Evolutionary conservation across 2,113 vertebrate genomes (phyloP).

Genomic region (Ciconia maguari): DNA sequence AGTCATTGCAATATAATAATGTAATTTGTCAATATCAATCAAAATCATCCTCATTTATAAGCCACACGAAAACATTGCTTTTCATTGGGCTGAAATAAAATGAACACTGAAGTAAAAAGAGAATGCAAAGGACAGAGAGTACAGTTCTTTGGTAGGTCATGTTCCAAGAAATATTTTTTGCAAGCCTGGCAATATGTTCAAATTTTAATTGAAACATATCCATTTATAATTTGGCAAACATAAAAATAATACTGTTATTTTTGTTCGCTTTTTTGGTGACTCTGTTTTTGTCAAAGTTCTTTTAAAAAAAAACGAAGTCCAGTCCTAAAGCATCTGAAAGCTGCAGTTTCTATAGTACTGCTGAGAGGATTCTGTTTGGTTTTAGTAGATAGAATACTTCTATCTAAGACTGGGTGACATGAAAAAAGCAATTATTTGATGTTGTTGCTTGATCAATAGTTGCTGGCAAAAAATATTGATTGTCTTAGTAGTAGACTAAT

Average conservation of each 20-base stretch:
- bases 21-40: slow-evolving; percentile 3
- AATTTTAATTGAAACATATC: neutral
- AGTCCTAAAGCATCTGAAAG: neutral
- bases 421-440: neutral
- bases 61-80: neutral
- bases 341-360: neutral
- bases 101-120: neutral
- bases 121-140: neutral
- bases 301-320: neutral
- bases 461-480: neutral
- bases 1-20: slow-evolving; percentile 22
- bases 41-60: neutral
- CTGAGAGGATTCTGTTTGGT: neutral
- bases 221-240: neutral
- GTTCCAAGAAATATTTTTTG: neutral
- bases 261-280: neutral
- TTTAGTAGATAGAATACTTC: neutral
- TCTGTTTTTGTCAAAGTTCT: neutral
- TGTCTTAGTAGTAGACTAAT: neutral
- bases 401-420: neutral
- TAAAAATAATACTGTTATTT: neutral
- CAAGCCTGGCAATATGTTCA: neutral
- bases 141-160: neutral
- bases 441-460: neutral
- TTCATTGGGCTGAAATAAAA: neutral